Evolutionary conservation across 1,140 invertebrate species (phyloP).

Genomic region (Drosophila trapezifrons): DNA sequence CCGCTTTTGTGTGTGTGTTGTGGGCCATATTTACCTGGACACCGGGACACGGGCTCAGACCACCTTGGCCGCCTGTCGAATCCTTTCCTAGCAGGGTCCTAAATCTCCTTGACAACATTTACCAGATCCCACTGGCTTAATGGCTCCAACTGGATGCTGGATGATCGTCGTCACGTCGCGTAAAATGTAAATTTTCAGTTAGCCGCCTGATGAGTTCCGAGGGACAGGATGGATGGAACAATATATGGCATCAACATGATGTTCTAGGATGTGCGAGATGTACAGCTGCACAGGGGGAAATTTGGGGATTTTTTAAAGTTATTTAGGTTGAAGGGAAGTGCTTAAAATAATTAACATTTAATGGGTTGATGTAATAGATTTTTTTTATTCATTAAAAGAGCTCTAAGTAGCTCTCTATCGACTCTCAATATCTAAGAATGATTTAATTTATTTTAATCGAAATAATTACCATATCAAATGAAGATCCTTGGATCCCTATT

Average conservation of each 20-base stretch:
- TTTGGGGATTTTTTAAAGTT: too few relatives aligned
- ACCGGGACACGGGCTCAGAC: conserved; percentile 33
- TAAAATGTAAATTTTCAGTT: conserved; percentile 67
- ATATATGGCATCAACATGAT: conserved; percentile 1
- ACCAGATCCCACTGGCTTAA: conserved; percentile 56
- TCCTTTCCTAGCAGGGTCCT: conserved; percentile 36
- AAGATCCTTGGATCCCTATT: not conserved
- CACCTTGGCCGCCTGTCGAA: conserved; percentile 50
- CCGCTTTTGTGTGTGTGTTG: conserved; percentile 20
- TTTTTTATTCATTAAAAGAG: not conserved
- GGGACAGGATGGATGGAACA: not conserved
- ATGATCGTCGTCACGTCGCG: conserved; percentile 58
- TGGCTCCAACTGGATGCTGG: conserved; percentile 42
- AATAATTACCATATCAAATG: conserved; percentile 7
- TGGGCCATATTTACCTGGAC: conserved; percentile 34
- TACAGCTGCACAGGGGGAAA: conserved; percentile 9
- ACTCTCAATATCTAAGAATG: not conserved
- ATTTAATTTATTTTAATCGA: not conserved
- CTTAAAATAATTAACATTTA: too few relatives aligned
- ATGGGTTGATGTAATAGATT: too few relatives aligned
- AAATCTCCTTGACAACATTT: conserved; percentile 55
- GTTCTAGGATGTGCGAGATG: conserved; percentile 12
- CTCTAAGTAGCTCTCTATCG: not conserved
- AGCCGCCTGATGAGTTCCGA: conserved; percentile 29
- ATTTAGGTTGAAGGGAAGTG: too few relatives aligned